phyloP scores from a whole-genome alignment of 2,888 invertebrate species.

The Morpho deidamia region DNA sequence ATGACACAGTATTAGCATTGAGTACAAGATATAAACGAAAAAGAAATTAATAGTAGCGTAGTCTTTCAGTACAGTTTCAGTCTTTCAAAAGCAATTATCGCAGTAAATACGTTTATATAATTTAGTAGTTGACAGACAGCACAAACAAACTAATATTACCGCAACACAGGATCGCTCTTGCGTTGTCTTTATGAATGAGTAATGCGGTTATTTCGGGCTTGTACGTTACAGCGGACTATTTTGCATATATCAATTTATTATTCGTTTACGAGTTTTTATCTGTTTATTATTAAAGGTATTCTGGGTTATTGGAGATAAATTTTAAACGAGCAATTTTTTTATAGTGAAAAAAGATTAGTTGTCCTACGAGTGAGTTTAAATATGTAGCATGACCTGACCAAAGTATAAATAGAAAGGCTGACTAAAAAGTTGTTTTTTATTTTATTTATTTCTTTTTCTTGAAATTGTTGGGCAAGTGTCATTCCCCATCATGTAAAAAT shows the following conservation, averaged over 20 bases:
- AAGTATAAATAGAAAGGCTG: no score
- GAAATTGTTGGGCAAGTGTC: no score
- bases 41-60: no score
- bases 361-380: no score
- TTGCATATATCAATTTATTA: conserved; percentile 28
- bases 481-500: no score
- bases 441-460: no score
- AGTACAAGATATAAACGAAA: no score
- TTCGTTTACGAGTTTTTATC: conserved; percentile 16
- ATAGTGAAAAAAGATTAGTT: background rate
- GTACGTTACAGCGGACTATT: conserved; percentile 26
- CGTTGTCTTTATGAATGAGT: conserved; percentile 34
- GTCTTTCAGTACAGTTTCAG: no score
- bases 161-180: conserved; percentile 28
- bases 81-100: background rate
- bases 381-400: no score
- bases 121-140: conserved; percentile 19
- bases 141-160: conserved; percentile 25
- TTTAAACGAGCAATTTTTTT: conserved; percentile 12
- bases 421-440: no score
- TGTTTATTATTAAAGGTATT: conserved; percentile 15
- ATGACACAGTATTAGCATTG: no score
- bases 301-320: conserved; percentile 11
- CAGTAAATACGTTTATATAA: conserved; percentile 11
- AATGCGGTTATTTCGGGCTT: conserved; percentile 35